phyloP scores from a whole-genome alignment of 2,888 invertebrate species.

The Ypsolopha sequella region DNA sequence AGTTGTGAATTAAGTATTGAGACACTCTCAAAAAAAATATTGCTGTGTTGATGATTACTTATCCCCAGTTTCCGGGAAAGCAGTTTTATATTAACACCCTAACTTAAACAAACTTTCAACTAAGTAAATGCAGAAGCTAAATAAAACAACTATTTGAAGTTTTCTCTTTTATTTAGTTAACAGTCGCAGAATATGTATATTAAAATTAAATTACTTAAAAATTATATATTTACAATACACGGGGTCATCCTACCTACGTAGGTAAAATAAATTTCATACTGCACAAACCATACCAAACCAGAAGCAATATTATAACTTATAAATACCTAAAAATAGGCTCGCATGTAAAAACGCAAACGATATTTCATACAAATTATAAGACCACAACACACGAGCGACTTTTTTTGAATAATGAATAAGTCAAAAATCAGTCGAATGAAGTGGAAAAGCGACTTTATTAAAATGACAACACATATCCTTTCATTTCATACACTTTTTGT shows the following conservation, averaged over 20 bases:
- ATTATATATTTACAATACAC: conserved; percentile 35
- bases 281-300: conserved; percentile 58
- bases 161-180: conserved; percentile 60
- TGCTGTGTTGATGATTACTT: too few species aligned
- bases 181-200: conserved; percentile 54
- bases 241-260: conserved; percentile 65
- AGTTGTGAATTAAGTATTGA: too few species aligned
- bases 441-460: neutral
- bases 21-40: too few species aligned
- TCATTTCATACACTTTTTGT: neutral
- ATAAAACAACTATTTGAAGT: conserved; percentile 28
- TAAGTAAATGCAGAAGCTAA: conserved; percentile 4
- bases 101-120: too few species aligned
- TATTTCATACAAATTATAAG: neutral
- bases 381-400: neutral
- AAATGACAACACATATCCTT: neutral
- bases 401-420: neutral
- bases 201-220: conserved; percentile 12
- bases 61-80: too few species aligned
- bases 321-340: conserved; percentile 23
- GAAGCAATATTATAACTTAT: conserved; percentile 41
- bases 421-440: neutral
- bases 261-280: conserved; percentile 52
- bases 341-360: conserved; percentile 25
- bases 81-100: too few species aligned